Conservation (phyloP, 2,113 vertebrate genomes). For the Pachyramphus minor region DNA sequence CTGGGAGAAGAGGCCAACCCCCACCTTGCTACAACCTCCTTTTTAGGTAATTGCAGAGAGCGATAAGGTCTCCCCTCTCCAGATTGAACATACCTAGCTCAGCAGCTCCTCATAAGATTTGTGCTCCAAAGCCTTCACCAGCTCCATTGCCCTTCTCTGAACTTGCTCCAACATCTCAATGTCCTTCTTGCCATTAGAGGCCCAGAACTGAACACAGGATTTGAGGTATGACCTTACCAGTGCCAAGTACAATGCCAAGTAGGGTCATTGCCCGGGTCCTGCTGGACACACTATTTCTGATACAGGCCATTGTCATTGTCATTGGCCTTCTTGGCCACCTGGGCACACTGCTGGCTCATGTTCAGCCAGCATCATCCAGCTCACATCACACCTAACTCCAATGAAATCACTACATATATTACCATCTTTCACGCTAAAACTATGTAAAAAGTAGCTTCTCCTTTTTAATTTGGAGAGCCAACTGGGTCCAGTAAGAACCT, state of each 20-base stretch:
- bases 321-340: background rate
- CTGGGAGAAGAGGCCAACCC: background rate
- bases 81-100: background rate
- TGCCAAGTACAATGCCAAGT: fast-evolving
- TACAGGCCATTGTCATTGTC: background rate
- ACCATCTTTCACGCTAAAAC: background rate
- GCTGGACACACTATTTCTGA: background rate
- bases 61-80: background rate
- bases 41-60: background rate
- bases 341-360: background rate
- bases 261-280: background rate
- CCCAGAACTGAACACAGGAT: background rate
- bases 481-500: background rate
- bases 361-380: background rate
- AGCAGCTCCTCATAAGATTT: background rate
- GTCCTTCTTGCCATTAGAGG: background rate
- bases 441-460: background rate
- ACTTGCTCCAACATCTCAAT: fast-evolving
- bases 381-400: background rate
- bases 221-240: background rate
- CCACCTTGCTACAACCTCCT: background rate
- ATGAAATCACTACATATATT: background rate
- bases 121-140: background rate
- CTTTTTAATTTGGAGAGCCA: background rate
- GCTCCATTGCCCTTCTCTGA: fast-evolving